A percentile compares a stretch with the other conserved stretches of the same genome.
Conservation (phyloP, 2,888 invertebrate genomes). For the Cataglyphis rosenhaueri region DNA sequence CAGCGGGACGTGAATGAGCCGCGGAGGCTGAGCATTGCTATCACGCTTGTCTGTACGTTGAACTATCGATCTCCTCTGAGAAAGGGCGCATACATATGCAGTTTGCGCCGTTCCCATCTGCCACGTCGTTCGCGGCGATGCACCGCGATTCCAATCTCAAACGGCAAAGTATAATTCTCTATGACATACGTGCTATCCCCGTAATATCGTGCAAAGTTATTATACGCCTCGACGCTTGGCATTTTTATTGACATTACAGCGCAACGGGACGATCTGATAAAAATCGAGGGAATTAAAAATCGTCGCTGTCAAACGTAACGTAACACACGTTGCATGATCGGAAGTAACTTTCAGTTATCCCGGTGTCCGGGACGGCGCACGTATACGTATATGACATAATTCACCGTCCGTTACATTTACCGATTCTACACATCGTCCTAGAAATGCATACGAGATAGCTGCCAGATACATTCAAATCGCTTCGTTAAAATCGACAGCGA, state of each 20-base stretch:
- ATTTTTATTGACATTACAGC: slow-evolving; percentile 19
- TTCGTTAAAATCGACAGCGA: not conserved
- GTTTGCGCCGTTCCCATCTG: not conserved
- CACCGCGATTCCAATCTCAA: slow-evolving; percentile 38
- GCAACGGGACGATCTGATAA: slow-evolving; percentile 7
- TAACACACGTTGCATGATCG: not conserved
- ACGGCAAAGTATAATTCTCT: slow-evolving; percentile 26
- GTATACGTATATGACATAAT: not conserved
- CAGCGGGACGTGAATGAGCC: slow-evolving; percentile 45
- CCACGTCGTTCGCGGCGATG: not conserved
- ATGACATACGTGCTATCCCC: slow-evolving; percentile 16
- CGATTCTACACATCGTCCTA: not conserved
- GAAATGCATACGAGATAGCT: not conserved
- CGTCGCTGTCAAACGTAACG: not conserved
- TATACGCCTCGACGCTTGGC: not conserved
- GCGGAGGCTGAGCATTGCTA: slow-evolving; percentile 64
- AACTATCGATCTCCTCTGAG: slow-evolving; percentile 81
- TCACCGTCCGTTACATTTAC: not conserved
- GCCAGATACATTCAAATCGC: not conserved
- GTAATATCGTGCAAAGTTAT: slow-evolving; percentile 19
- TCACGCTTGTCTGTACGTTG: slow-evolving; percentile 83
- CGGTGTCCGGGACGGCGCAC: not conserved
- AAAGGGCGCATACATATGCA: slow-evolving; percentile 60
- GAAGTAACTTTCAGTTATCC: not conserved
- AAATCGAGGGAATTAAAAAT: slow-evolving; percentile 16